Base-by-base conservation (phyloP, 2,113 vertebrate genomes). In the Passerina amoena region DNA sequence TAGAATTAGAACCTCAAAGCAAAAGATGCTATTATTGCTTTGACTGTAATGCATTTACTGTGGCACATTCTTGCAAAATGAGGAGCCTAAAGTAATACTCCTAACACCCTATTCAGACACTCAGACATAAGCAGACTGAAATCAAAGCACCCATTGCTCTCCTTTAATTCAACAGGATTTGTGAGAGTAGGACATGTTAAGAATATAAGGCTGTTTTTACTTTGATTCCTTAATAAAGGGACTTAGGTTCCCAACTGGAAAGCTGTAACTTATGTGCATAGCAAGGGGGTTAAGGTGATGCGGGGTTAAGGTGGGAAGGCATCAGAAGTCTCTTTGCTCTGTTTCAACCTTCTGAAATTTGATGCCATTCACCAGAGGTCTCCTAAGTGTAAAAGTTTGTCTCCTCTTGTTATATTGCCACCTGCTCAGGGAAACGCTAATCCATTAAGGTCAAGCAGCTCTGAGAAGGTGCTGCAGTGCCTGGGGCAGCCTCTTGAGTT, bases 371-470 rank as follows among this genome's bases (percentile, higher is more conserved):
- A 78, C 92, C 93, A 93, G 92, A 86, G 91, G 91, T 95, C 96
- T 97, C 93, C 84, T 97, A 97, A 98, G 98, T 98, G 98, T 98
- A 98, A 98, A 98, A 98, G 98, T 98, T 98, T 97, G 93, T 98
- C 97, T 98, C 97, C 94, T 98, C 66, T 97, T 98, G 96, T 97
- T 98, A 95, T 98, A 97, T 96, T 96, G 98, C 98, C 98, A 98
- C 98, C 98, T 99, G 98, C 97, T 97, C 97, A 93, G 81, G 96
- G 96, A 97, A 96, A 97, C 98, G 96, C 98, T 99, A 99, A 99
- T 99, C 98, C 98, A 98, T 98, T 99, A 98, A 98, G 98, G 98
- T 98, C 82, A 96, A 98, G 94, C 98, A 77, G 96, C 96, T 96
- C 97, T 98, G 96, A 98, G 98, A 98, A 98, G 97, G 97, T 97